phyloP scores from a whole-genome alignment of 2,113 vertebrate genomes.

The Cottus gobio region DNA sequence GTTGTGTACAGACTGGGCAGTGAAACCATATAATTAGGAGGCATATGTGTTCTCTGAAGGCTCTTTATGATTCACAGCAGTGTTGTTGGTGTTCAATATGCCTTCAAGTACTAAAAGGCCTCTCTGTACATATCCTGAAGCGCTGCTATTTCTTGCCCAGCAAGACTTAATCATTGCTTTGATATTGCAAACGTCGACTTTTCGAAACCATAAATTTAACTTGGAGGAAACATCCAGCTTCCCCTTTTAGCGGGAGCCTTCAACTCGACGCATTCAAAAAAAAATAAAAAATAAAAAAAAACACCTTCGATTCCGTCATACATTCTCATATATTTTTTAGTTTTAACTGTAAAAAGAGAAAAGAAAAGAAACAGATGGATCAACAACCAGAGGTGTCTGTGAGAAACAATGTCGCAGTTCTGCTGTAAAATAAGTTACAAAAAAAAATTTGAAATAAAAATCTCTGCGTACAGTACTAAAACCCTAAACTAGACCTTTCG shows the following conservation, averaged over 20 bases:
- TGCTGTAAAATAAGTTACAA: constrained; percentile 95
- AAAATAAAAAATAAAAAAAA: no score
- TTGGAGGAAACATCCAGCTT: constrained; percentile 3
- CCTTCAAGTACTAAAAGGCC: constrained; percentile 53
- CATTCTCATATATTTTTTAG: constrained; percentile 81
- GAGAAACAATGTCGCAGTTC: constrained; percentile 83
- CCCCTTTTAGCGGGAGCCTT: constrained; percentile 8
- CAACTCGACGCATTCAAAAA: no score
- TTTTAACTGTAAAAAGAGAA: constrained; percentile 56
- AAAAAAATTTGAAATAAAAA: constrained; percentile 77
- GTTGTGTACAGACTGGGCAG: not conserved
- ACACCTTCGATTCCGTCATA: constrained; percentile 76
- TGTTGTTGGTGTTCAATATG: constrained; percentile 11
- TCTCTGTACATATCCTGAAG: constrained; percentile 32
- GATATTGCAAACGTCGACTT: constrained; percentile 80
- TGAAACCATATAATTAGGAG: not conserved
- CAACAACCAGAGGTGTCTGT: constrained; percentile 77
- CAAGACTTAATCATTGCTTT: constrained; percentile 81
- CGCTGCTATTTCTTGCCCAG: constrained; percentile 70
- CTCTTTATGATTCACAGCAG: constrained; percentile 38
- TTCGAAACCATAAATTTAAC: constrained; percentile 78
- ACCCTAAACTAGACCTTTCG: constrained; percentile 83
- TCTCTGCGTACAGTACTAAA: constrained; percentile 87
- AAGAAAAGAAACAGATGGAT: constrained; percentile 60
- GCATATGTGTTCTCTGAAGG: constrained; percentile 41